Evolutionary conservation across 2,888 invertebrate species (phyloP), one percentile per base, ranked within the genome.

Genomic region (Drosophila macrothrix): DNA sequence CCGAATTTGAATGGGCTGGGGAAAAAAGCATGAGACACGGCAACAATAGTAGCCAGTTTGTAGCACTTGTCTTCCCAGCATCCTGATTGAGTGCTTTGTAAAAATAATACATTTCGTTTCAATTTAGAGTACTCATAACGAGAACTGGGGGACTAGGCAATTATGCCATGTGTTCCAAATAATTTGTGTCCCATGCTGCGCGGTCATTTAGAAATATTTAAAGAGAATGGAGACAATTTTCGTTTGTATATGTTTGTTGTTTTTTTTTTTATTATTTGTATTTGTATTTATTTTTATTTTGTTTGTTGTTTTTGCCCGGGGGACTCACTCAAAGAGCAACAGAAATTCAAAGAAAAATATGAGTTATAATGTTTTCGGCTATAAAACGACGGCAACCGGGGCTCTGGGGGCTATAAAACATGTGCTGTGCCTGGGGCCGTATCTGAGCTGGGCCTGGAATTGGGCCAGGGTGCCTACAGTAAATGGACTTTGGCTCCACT

Each of bases 401-500:
- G 61, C 64, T 72, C 76, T 56, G 55, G 53, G 56, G 66, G 64
- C 80, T 56, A 69, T 68, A 63, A 76, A 68, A 35, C 50, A 69
- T 72, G 46, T 33, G 22, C 52, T 35, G 50, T 35, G 46, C 43
- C 43, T 2, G 10, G 28, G 29, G 12, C 19, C 22, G 33, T 25
- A 19, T 19, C 22, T 22, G 14, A 16, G 12, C 14, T 16, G 59
- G 39, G 10, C 6, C 25, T 31, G 22, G 4, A 41, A 10, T 43
- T 19, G 4, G 37, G 29, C 12, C 22, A 19, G 49, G 56, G 53
- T 53, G 41, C 14, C n/a, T 63, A 29, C 46, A 49, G 61, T 63
- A 81, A 80, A 81, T 80, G 80, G 80, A 80, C 80, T 78, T 62
- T 67, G 46, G 65, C 68, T 56, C 52, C 65, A 43, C 73, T 72